Evolutionary conservation across 2,113 vertebrate genomes (phyloP), one percentile per base, ranked within the genome.

Genomic region (Myocastor coypus): DNA sequence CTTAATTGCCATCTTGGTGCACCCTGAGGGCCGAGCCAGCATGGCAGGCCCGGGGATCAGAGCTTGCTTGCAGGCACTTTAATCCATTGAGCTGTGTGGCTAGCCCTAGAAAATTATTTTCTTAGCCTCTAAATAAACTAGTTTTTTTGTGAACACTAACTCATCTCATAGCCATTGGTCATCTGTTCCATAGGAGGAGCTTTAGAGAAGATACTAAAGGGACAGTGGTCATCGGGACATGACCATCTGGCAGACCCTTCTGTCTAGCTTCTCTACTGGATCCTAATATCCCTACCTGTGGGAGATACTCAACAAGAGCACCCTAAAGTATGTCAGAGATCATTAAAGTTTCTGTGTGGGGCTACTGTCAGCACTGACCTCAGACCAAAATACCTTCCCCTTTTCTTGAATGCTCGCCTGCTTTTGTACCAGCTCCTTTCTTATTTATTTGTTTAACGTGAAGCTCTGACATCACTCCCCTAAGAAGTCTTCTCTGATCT

Each of bases 261-360:
- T 46, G n/a, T 61, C 5, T 2, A 7, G 4, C 17, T 50, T 92
- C 59, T 73, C 30, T 57, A 0, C 11, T 37, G 66, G 42, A 46
- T 66, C 34, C 42, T 88, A 5, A 69, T 46, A 87, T 34, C 50
- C 32, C n/a, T 28, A 55, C 2, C 32, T 2, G 16, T 30, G 55
- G 87, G 90, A 73, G 42, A 61, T 57, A 55, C 55, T 91, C 37
- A 95, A 57, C 71, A 91, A 83, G 40, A 85, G 46, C 42, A 42
- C 2, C 26, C 1, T 84, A 91, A 83, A 16, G 26, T 59, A 7
- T 22, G 7, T 20, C 37, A 55, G 69, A 87, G 63, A n/a, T 24
- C 26, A 81, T 50, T 55, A 32, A 73, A 66, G 14, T 40, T 87
- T 81, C 57, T 82, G 1, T 81, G 12, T 34, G 20, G 52, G 37